phyloP scores from a whole-genome alignment of 2,113 vertebrate species.

The Marcusenius ussheri region DNA sequence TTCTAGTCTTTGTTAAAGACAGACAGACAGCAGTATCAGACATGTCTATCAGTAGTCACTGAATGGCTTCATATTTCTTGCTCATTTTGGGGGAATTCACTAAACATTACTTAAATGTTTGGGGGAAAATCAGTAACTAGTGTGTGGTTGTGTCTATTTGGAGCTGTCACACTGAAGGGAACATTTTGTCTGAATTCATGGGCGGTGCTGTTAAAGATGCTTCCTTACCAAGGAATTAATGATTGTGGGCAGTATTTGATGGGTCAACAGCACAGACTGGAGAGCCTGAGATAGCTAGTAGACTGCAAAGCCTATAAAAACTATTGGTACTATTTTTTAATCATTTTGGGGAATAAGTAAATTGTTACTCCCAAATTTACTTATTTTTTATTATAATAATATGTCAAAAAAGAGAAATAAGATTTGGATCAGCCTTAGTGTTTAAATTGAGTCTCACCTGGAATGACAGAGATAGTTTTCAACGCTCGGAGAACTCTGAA shows the following conservation, averaged over 20 bases:
- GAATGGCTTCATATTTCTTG: neutral
- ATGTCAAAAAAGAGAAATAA: conserved; percentile 33
- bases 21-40: neutral
- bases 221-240: neutral
- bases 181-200: neutral
- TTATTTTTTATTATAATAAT: conserved; percentile 32
- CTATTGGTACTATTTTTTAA: conserved; percentile 58
- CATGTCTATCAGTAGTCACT: neutral
- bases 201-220: neutral
- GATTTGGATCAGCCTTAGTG: conserved; percentile 65
- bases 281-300: conserved; percentile 46
- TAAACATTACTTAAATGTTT: neutral
- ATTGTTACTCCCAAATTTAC: neutral
- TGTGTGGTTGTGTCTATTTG: neutral
- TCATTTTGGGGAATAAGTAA: conserved; percentile 41
- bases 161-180: neutral
- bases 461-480: conserved; percentile 99
- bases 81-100: neutral
- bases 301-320: conserved; percentile 81
- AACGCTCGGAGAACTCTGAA: conserved; percentile 99
- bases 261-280: neutral
- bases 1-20: neutral
- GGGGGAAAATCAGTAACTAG: neutral
- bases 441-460: conserved; percentile 93
- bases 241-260: neutral